Conservation (phyloP, 2,888 invertebrate genomes). For the Priocnemis perturbator region DNA sequence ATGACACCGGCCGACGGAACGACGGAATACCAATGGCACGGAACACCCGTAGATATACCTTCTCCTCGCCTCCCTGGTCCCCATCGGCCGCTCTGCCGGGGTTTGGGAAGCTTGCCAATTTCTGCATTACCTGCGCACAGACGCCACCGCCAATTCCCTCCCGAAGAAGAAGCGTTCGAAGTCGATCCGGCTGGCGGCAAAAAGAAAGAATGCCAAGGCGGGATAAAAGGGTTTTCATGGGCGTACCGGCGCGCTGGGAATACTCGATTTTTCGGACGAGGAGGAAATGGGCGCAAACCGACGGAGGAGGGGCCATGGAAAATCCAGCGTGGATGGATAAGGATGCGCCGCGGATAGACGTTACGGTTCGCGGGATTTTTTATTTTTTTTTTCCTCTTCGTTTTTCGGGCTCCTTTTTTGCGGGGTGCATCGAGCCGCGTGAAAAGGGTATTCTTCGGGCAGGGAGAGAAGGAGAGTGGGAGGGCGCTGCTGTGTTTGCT, state of each 20-base stretch:
- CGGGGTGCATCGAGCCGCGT: too few relatives aligned
- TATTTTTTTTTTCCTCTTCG: too few relatives aligned
- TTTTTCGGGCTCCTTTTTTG: too few relatives aligned
- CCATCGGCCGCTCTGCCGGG: conserved; percentile 1
- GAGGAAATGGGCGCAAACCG: background rate
- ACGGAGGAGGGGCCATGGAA: conserved; percentile 7
- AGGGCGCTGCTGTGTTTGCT: conserved; percentile 8
- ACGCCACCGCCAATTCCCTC: conserved; percentile 7
- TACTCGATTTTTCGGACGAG: conserved; percentile 38
- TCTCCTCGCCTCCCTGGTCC: too few relatives aligned
- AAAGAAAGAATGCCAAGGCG: conserved; percentile 39
- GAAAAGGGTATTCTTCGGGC: too few relatives aligned
- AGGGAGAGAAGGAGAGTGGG: background rate
- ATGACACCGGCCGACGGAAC: conserved; percentile 38
- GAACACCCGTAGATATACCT: background rate
- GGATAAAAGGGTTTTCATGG: conserved; percentile 28
- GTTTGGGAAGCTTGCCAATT: conserved; percentile 54
- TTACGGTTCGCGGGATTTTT: too few relatives aligned
- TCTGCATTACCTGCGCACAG: conserved; percentile 34
- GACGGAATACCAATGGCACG: conserved; percentile 43
- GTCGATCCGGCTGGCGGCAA: too few relatives aligned
- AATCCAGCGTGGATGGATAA: too few relatives aligned
- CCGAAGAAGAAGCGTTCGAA: background rate
- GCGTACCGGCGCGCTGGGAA: conserved; percentile 17
- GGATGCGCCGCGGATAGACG: too few relatives aligned